A percentile compares a stretch with the other conserved stretches of the same genome.
Conservation (phyloP, 2,113 vertebrate species). For the Spea bombifrons region DNA sequence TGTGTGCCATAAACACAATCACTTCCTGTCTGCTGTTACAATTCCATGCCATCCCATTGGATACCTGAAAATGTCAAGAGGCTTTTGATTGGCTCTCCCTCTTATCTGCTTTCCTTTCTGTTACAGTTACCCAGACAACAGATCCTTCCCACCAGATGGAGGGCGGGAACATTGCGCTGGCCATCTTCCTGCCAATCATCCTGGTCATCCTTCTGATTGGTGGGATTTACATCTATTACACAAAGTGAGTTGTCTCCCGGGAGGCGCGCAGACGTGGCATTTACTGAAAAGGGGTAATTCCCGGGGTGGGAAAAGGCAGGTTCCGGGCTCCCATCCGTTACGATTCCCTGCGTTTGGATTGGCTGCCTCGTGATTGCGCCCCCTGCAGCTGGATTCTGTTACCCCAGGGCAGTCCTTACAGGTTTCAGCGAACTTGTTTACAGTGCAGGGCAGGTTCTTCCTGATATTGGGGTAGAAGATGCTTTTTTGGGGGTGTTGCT, state of each 20-base stretch:
- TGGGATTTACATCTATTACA: conserved; percentile 89
- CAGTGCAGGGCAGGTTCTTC: too few relatives aligned
- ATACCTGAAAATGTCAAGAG: neutral
- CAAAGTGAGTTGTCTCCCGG: conserved; percentile 73
- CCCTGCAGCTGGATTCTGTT: too few relatives aligned
- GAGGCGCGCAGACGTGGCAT: neutral
- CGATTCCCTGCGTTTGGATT: conserved; percentile 3
- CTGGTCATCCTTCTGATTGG: conserved; percentile 86
- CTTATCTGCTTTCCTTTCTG: conserved; percentile 5
- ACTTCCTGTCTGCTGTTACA: neutral
- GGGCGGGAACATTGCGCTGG: conserved; percentile 85
- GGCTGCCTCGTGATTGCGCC: neutral
- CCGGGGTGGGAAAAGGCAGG: neutral
- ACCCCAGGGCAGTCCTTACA: too few relatives aligned
- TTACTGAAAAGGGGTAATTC: neutral
- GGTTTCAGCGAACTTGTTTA: too few relatives aligned
- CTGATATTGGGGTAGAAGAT: too few relatives aligned
- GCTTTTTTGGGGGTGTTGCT: too few relatives aligned
- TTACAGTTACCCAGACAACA: conserved; percentile 80
- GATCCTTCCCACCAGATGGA: conserved; percentile 82
- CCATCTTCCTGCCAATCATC: conserved; percentile 85
- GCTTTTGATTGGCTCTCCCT: neutral
- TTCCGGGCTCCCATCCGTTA: neutral
- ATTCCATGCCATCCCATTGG: neutral
- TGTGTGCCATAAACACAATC: neutral